These are phyloP conservation scores for Luperina nickerlii DNA, from an alignment of 2,888 invertebrate genomes.

Conservation along the genomic window DNA sequence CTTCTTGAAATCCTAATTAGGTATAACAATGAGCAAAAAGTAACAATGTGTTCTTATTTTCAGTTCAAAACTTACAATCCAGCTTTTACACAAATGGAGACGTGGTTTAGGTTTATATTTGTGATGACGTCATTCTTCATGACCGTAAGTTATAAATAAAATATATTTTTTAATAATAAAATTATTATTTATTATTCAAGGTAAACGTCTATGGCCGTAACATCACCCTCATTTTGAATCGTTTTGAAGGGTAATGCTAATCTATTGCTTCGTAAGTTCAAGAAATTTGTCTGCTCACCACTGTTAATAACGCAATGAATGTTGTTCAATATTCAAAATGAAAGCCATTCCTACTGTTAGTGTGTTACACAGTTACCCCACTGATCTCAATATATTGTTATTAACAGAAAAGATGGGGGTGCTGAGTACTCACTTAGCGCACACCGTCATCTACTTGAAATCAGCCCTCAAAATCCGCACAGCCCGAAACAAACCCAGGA, in stretches of 20 bases:
- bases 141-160: constrained; percentile 92
- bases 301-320: too few species aligned
- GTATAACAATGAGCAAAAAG: not conserved
- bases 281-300: too few species aligned
- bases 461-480: not conserved
- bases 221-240: too few species aligned
- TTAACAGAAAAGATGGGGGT: not conserved
- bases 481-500: too few species aligned
- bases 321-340: too few species aligned
- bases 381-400: not conserved
- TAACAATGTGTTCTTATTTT: constrained; percentile 74
- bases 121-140: constrained; percentile 95
- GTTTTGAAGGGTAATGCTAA: too few species aligned
- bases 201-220: not conserved
- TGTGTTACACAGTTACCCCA: not conserved
- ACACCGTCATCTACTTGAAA: not conserved
- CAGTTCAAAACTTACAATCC: constrained; percentile 99
- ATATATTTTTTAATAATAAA: not conserved
- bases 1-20: not conserved
- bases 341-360: too few species aligned
- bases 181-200: not conserved
- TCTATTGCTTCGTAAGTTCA: too few species aligned
- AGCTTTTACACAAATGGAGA: constrained; percentile 98
- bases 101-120: constrained; percentile 99
- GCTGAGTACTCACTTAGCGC: too few species aligned